These are phyloP conservation scores for Gambusia yucatana DNA, from an alignment of 2,797 vertebrate genomes.

Conservation along the genomic window DNA sequence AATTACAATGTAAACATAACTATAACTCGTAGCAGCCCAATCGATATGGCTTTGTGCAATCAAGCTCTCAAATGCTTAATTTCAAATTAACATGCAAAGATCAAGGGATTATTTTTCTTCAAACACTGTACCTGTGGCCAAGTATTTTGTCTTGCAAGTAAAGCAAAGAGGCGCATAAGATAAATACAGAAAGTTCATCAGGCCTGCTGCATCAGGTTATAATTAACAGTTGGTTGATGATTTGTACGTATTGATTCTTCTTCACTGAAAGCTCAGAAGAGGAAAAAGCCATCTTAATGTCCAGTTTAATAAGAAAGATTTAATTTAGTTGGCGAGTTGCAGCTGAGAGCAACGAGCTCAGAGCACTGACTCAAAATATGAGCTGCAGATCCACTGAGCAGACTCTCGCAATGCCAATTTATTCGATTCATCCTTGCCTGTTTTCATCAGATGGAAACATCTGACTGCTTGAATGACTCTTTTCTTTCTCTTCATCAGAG, in stretches of 20 bases:
- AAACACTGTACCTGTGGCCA: background rate
- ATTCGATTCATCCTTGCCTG: slow-evolving; percentile 7
- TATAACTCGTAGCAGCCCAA: slow-evolving; percentile 1
- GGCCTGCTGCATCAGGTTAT: background rate
- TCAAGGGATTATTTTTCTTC: background rate
- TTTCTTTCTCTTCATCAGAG: slow-evolving; percentile 22
- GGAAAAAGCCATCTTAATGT: background rate
- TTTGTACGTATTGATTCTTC: slow-evolving; percentile 7
- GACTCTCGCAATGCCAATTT: background rate
- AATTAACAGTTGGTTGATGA: background rate
- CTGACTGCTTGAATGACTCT: slow-evolving; percentile 30
- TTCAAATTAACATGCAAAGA: background rate
- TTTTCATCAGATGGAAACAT: slow-evolving; percentile 21
- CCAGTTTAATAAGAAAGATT: slow-evolving; percentile 12
- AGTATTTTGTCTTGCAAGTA: background rate
- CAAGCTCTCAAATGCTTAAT: background rate
- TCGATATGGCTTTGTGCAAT: slow-evolving; percentile 10
- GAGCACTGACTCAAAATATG: slow-evolving; percentile 1
- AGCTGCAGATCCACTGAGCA: slow-evolving; percentile 2
- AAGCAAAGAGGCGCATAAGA: background rate
- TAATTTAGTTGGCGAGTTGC: background rate
- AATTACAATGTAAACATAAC: slow-evolving; percentile 15
- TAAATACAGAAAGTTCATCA: background rate
- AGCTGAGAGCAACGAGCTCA: slow-evolving; percentile 11
- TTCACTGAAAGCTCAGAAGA: slow-evolving; percentile 1